These are phyloP conservation scores for Chamaetylas fuelleborni DNA, from an alignment of 2,113 vertebrate species.

Conservation along the genomic window DNA sequence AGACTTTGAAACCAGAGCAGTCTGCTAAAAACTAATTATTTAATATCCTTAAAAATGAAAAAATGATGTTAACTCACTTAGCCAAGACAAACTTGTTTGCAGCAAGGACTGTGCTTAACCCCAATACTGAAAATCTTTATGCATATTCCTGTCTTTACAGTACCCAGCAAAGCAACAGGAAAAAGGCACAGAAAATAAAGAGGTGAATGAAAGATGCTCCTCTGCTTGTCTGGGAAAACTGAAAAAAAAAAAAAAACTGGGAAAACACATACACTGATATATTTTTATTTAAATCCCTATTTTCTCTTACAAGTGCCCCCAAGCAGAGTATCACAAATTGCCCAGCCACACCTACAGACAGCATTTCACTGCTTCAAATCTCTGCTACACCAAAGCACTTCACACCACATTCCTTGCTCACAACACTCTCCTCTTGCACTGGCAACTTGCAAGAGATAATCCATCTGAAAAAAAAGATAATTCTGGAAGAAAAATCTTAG, in stretches of 20 bases:
- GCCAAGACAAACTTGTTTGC: not conserved
- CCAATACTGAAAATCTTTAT: fast-evolving
- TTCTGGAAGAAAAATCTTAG: not conserved
- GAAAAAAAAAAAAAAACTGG: too few relatives aligned
- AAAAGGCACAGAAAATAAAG: not conserved
- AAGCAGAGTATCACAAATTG: not conserved
- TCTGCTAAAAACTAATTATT: not conserved
- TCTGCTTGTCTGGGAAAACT: not conserved
- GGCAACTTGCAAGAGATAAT: not conserved
- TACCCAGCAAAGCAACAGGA: not conserved
- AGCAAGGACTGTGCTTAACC: not conserved
- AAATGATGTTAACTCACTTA: fast-evolving
- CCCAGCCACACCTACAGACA: not conserved
- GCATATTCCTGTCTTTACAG: not conserved
- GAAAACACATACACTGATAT: not conserved
- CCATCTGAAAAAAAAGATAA: not conserved
- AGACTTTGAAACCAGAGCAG: not conserved
- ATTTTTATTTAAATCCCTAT: not conserved
- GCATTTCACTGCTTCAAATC: not conserved
- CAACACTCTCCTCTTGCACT: not conserved
- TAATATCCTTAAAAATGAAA: not conserved
- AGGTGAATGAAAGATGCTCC: not conserved
- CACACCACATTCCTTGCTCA: not conserved
- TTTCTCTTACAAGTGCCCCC: not conserved
- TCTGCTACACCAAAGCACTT: not conserved